phyloP scores from a whole-genome alignment of 2,888 invertebrate genomes.

The Torymus texanus region DNA sequence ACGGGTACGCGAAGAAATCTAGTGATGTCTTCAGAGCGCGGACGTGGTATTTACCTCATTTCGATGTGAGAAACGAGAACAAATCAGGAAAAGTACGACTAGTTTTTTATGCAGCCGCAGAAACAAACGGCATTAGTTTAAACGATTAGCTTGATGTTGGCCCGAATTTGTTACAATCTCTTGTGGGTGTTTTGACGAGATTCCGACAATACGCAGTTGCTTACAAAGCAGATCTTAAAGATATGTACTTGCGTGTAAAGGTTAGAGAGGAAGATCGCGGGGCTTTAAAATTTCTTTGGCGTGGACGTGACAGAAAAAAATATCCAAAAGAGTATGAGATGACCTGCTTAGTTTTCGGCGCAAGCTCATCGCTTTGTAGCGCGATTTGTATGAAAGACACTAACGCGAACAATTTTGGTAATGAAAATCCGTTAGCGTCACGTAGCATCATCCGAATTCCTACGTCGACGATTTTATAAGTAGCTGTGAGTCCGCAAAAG shows the following conservation, averaged over 20 bases:
- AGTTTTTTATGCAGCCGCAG: background rate
- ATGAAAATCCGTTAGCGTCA: no score
- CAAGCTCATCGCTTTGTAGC: background rate
- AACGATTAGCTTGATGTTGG: background rate
- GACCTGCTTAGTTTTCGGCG: background rate
- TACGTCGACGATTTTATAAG: no score
- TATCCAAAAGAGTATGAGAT: background rate
- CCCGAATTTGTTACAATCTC: background rate
- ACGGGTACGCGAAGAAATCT: background rate
- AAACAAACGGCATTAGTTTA: background rate
- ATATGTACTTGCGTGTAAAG: background rate
- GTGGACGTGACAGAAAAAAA: background rate
- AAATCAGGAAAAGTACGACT: background rate
- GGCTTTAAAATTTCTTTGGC: background rate
- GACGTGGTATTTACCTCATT: slow-evolving; percentile 3
- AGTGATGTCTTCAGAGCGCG: no score
- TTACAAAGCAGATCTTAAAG: no score
- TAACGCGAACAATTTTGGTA: no score
- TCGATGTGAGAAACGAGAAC: background rate
- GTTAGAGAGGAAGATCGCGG: background rate
- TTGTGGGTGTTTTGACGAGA: background rate
- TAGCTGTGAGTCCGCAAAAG: no score
- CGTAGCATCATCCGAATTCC: no score
- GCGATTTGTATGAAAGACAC: background rate
- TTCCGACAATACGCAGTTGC: background rate